Base-by-base conservation (phyloP, 2,797 vertebrate species). In the Oreochromis mossambicus region DNA sequence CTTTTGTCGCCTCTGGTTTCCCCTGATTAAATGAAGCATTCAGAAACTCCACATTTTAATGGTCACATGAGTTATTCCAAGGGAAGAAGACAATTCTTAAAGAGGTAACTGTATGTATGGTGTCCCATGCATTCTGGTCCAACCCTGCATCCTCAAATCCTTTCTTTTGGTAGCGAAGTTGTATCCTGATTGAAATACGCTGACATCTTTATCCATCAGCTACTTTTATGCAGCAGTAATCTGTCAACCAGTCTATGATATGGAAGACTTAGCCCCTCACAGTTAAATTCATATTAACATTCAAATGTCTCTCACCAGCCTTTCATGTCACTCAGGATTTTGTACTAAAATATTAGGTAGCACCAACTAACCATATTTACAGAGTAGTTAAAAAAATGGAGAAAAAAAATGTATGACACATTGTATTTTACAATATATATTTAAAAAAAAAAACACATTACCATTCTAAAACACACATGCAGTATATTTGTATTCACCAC, bases 341-440 rank as follows among this genome's bases (percentile, higher is more conserved):
- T 79, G 63, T 75, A 56, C 81, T 63, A 32, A 51, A 29, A 89
- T 81, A 81, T 75, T 6, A 75, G 21, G 26, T 10, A 15, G 29
- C 17, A 41, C n/a, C 78, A 77, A 92, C 83, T 86, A 84, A 89
- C 85, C 55, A 70, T 32, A 84, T 86, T 86, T 84, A 43, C 80
- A 75, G 41, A 75, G 73, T 70, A 54, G 79, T 43, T 58, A 21
- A 66, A 80, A 54, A 36, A 36, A 82, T 43, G 8, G 21, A 5
- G 38, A 79, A 77, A 36, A 78, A 10, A 58, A 58, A 58, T 17
- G 8, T 75, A 51, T 81, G 63, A 87, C 83, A 83, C 17, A 46
- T 14, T 83, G 26, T 36, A 85, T 86, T 86, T 82, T 21, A 66
- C 46, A 78, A 77, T 58, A 34, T 34, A 11, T 78, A 29, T 29